These are phyloP conservation scores for Tetrapedia diversipes DNA, from an alignment of 2,888 invertebrate genomes.

Conservation along the genomic window DNA sequence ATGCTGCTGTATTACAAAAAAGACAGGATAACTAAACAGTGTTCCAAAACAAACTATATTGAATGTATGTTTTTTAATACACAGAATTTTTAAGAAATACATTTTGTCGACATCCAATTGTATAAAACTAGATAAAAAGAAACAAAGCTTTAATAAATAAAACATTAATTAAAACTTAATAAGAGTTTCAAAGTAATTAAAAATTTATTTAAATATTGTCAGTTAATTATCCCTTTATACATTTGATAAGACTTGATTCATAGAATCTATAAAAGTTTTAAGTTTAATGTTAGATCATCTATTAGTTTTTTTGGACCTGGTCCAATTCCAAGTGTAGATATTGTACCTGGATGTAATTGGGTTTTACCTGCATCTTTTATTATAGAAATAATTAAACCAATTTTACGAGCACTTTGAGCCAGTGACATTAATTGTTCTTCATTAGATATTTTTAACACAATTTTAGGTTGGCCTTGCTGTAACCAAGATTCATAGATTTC, in stretches of 20 bases:
- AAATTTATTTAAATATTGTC: slow-evolving; percentile 22
- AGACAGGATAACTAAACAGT: background rate
- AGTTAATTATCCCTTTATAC: background rate
- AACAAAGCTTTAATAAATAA: slow-evolving; percentile 30
- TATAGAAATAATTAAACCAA: slow-evolving; percentile 84
- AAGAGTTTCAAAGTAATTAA: background rate
- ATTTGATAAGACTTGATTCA: background rate
- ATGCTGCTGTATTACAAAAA: background rate
- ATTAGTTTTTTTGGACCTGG: slow-evolving; percentile 86
- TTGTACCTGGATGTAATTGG: slow-evolving; percentile 87
- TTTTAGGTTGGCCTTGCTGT: slow-evolving; percentile 88
- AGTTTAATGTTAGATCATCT: slow-evolving; percentile 86
- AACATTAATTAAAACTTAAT: slow-evolving; percentile 11
- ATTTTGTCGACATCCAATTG: slow-evolving; percentile 23
- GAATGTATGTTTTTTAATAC: slow-evolving; percentile 25
- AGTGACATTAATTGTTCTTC: slow-evolving; percentile 84
- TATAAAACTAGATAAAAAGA: slow-evolving; percentile 17
- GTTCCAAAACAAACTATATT: background rate
- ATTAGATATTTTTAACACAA: slow-evolving; percentile 87
- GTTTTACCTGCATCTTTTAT: slow-evolving; percentile 89
- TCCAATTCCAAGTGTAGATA: slow-evolving; percentile 90
- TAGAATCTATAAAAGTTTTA: slow-evolving; percentile 85
- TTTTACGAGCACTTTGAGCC: slow-evolving; percentile 83
- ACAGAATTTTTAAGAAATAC: slow-evolving; percentile 9
- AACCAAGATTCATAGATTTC: slow-evolving; percentile 86